Evolutionary conservation across 2,113 vertebrate genomes (phyloP).

Genomic region (Phoxinus phoxinus): DNA sequence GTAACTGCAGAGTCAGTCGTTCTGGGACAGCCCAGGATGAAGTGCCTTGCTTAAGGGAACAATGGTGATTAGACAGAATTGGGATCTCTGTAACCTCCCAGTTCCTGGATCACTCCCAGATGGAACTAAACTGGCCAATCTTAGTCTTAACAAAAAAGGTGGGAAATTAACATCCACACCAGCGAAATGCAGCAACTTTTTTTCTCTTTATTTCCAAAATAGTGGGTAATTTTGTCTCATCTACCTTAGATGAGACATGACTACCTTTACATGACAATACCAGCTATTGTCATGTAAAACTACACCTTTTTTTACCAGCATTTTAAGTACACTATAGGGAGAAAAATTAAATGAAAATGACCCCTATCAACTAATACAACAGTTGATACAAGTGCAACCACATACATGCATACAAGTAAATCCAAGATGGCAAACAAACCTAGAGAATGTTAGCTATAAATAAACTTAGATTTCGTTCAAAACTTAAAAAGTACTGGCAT

Average conservation of each 20-base stretch:
- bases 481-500: not conserved
- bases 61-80: conserved; percentile 27
- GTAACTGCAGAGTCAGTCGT: conserved; percentile 11
- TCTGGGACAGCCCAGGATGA: not conserved
- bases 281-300: not conserved
- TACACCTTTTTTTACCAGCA: not conserved
- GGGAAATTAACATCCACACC: not conserved
- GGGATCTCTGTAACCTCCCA: conserved; percentile 25
- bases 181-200: not conserved
- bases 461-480: not conserved
- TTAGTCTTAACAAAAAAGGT: not conserved
- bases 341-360: not conserved
- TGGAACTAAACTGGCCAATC: not conserved
- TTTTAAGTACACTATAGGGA: not conserved
- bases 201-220: not conserved
- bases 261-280: no score
- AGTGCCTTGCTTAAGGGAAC: conserved; percentile 29
- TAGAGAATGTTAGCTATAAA: not conserved
- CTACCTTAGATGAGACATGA: no score
- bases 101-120: not conserved
- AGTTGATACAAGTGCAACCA: not conserved
- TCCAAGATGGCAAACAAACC: not conserved
- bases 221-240: not conserved
- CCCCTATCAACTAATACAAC: not conserved
- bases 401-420: not conserved